A percentile compares a stretch with the other conserved stretches of the same genome.
phyloP scores from a whole-genome alignment of 2,113 vertebrate genomes.

The Charina bottae region DNA sequence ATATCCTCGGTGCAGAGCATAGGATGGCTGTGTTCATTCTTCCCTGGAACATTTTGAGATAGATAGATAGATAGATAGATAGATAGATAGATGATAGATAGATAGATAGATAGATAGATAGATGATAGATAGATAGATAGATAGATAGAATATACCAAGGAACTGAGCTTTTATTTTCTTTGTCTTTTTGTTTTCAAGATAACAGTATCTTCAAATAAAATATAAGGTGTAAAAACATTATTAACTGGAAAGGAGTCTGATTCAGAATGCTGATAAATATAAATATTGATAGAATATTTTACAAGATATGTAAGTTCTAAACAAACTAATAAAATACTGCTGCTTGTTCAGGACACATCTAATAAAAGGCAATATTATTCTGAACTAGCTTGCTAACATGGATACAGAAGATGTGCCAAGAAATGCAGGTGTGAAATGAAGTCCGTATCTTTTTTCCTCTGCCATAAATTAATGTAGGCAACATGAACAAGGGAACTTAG shows the following conservation, averaged over 20 bases:
- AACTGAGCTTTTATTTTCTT: neutral
- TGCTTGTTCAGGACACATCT: constrained; percentile 16
- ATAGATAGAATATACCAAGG: neutral
- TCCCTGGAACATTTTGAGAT: neutral
- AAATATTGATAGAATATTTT: neutral
- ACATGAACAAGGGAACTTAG: constrained; percentile 3
- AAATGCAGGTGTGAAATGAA: constrained; percentile 36
- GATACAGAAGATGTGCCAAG: neutral
- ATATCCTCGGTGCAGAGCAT: too few species aligned
- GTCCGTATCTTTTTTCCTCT: neutral
- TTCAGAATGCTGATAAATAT: neutral
- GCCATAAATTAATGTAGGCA: neutral
- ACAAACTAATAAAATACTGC: constrained; percentile 7
- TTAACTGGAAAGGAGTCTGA: too few species aligned
- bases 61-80: neutral
- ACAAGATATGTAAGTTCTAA: neutral
- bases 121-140: too few species aligned
- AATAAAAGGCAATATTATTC: constrained; percentile 1
- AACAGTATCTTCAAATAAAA: too few species aligned
- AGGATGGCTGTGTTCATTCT: neutral
- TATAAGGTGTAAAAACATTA: too few species aligned
- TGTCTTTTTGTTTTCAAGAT: neutral
- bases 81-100: neutral
- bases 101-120: neutral
- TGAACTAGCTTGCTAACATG: neutral